Evolutionary conservation across 1,140 invertebrate species (phyloP), one percentile per base, ranked within the genome.

Genomic region (Hydropsyche tenuis): DNA sequence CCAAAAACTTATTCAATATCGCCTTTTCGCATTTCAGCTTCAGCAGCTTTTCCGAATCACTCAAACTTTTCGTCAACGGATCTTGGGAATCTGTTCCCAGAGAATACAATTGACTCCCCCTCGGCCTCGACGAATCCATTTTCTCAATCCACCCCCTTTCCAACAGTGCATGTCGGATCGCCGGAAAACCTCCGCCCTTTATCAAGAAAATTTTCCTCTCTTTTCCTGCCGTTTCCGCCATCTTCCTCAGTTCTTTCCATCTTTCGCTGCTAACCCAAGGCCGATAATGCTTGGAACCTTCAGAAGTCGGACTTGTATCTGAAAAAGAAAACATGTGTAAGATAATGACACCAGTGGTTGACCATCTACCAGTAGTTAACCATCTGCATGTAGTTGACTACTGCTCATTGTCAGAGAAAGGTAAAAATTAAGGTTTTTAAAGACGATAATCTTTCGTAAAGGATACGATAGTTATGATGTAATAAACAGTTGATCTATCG

Each of bases 91-190:
- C 73, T n/a, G 45, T 51, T 12, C 65, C 12, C 75, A 77, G 65
- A 80, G 81, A 23, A 76, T 79, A 37, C 78, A 72, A 5, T 72
- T 77, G 14, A 77, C 75, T 78, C 78, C 82, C 3, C 1, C 46
- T 25, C 9, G 74, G 64, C 81, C 86, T 86, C 75, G 86, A 84
- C 22, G 86, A 81, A 78, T 90, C 89, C 75, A 88, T 84, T 80
- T 90, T 90, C 77, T 90, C 89, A 1, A 90, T 80, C 89, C 89
- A 90, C 1, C 89, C 88, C 23, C 89, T 81, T 53, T 87, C 82
- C 0, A 87, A 53, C 0, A 90, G 80, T n/a, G 88, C 87, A 43
- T 83, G 79, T 0, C 87, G 80, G 0, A 88, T 81, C 0, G 86
- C 83, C 0, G 86, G 84, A 81, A 86, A 88, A 2, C 85, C 85